phyloP scores from a whole-genome alignment of 1,140 invertebrate species.

The Drosophila nikananu region DNA sequence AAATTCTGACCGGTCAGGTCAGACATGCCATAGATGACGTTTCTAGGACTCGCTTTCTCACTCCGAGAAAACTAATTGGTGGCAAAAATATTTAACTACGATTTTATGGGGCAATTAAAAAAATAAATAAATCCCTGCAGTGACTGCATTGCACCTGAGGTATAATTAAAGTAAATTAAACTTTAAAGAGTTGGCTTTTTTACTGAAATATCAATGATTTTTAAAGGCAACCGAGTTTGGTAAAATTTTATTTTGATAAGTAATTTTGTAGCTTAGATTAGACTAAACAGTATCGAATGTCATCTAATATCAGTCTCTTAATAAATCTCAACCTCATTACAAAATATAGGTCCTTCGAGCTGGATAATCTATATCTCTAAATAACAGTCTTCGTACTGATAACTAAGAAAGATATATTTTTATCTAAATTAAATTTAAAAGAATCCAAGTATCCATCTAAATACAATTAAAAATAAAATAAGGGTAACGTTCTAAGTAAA shows the following conservation, averaged over 20 bases:
- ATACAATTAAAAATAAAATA: not conserved
- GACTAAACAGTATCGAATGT: not conserved
- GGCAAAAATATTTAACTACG: slow-evolving; percentile 37
- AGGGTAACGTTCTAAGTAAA: not conserved
- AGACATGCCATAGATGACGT: slow-evolving; percentile 60
- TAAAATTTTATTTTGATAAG: not conserved
- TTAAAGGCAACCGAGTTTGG: not conserved
- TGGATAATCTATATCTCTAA: not conserved
- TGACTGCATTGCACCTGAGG: slow-evolving; percentile 6
- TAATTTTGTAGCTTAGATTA: not conserved
- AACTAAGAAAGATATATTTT: not conserved
- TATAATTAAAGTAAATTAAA: slow-evolving; percentile 4
- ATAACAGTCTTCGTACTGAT: too few species aligned
- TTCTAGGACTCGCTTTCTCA: not conserved
- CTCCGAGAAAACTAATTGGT: slow-evolving; percentile 1
- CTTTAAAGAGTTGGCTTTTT: not conserved
- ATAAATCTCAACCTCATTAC: not conserved
- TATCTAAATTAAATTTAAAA: not conserved
- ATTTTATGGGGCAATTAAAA: slow-evolving; percentile 16
- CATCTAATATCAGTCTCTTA: too few species aligned
- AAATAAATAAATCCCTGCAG: slow-evolving; percentile 4
- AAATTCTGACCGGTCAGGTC: slow-evolving; percentile 17
- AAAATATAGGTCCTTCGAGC: not conserved
- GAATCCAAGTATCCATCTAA: not conserved
- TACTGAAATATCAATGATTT: not conserved